A percentile compares a stretch with the other conserved stretches of the same genome.
Evolutionary conservation across 2,888 invertebrate genomes (phyloP).

Genomic region (Dendrolimus pini): DNA sequence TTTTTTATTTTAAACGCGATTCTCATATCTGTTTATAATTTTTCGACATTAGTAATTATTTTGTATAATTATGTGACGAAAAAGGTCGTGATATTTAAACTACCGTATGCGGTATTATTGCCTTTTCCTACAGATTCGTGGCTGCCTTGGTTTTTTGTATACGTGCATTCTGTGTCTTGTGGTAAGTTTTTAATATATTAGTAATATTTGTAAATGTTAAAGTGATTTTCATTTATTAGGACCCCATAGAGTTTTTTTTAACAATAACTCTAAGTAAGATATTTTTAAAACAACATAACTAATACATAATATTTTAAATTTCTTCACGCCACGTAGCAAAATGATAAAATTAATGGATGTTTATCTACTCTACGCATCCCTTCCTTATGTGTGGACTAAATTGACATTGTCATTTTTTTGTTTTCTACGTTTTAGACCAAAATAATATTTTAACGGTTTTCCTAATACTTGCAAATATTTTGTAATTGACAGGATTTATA

Average conservation of each 20-base stretch:
- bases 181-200: slow-evolving; percentile 32
- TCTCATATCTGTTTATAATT: slow-evolving; percentile 53
- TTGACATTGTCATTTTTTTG: too few relatives aligned
- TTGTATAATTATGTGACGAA: slow-evolving; percentile 31
- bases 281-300: too few relatives aligned
- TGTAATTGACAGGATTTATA: slow-evolving; percentile 34
- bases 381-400: too few relatives aligned
- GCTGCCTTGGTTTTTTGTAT: slow-evolving; percentile 40
- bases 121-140: slow-evolving; percentile 47
- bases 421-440: too few relatives aligned
- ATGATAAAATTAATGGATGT: too few relatives aligned
- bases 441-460: too few relatives aligned
- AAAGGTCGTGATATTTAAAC: slow-evolving; percentile 25
- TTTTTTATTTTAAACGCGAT: slow-evolving; percentile 45
- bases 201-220: neutral
- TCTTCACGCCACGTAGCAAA: too few relatives aligned
- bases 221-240: neutral
- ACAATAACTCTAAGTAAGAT: neutral
- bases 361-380: too few relatives aligned
- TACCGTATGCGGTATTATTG: slow-evolving; percentile 46
- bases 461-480: too few relatives aligned
- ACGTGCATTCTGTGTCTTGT: slow-evolving; percentile 31
- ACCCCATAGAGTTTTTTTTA: neutral
- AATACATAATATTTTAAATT: too few relatives aligned
- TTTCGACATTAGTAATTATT: slow-evolving; percentile 41